phyloP scores from a whole-genome alignment of 2,888 invertebrate genomes.

The Ectropis crepuscularia region DNA sequence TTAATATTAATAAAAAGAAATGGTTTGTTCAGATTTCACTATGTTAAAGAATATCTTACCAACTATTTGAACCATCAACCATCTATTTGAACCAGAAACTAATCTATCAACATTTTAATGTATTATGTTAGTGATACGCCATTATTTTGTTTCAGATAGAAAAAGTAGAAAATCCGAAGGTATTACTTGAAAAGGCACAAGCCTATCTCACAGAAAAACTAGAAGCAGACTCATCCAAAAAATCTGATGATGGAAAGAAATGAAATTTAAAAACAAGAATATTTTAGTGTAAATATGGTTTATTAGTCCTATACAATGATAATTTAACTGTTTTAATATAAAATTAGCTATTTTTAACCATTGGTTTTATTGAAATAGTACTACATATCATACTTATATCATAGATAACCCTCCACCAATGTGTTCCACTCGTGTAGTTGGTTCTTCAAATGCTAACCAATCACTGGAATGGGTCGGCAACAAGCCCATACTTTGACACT shows the following conservation, averaged over 20 bases:
- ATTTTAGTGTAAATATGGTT: conserved; percentile 70
- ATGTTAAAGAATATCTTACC: neutral
- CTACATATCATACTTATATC: conserved; percentile 55
- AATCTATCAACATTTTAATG: conserved; percentile 12
- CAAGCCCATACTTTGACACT: conserved; percentile 99
- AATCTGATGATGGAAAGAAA: conserved; percentile 48
- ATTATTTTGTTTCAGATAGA: conserved; percentile 87
- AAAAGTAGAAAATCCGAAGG: conserved; percentile 92
- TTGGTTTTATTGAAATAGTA: conserved; percentile 54
- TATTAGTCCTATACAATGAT: conserved; percentile 64
- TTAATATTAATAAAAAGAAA: conserved; percentile 58
- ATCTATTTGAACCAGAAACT: conserved; percentile 64
- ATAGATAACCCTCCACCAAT: conserved; percentile 92
- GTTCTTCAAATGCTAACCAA: conserved; percentile 98
- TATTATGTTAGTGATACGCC: neutral
- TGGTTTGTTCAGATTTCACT: conserved; percentile 67
- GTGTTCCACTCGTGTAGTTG: conserved; percentile 93
- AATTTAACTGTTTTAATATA: conserved; percentile 41
- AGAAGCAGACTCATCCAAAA: conserved; percentile 47
- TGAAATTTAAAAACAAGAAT: conserved; percentile 45
- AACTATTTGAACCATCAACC: neutral
- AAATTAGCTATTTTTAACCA: conserved; percentile 40
- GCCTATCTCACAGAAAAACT: conserved; percentile 88
- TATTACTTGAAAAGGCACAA: conserved; percentile 88
- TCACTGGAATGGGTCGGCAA: conserved; percentile 98